Conservation (phyloP, 2,113 vertebrate genomes). For the Cyanoderma ruficeps region DNA sequence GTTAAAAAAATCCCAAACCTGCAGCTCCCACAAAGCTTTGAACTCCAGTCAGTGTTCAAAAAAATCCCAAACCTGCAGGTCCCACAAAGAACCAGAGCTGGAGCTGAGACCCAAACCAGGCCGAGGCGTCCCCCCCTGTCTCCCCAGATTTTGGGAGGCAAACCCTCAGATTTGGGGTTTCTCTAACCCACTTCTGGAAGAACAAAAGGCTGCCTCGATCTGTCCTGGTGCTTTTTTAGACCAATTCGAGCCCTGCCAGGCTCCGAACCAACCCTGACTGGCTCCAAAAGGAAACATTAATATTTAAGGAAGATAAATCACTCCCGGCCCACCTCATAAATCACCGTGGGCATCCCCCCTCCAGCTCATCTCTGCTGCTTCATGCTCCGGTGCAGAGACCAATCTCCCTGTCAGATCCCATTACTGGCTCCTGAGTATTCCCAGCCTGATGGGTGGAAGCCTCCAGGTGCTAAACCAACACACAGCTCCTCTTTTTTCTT, state of each 20-base stretch:
- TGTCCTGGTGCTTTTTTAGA: neutral
- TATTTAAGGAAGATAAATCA: constrained; percentile 53
- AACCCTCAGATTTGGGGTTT: neutral
- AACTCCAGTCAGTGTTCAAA: neutral
- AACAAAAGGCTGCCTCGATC: neutral
- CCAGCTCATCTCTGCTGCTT: neutral
- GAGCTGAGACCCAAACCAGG: neutral
- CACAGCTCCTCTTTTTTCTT: neutral
- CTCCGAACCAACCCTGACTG: neutral
- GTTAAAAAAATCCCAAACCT: too few species aligned
- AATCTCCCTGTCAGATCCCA: neutral
- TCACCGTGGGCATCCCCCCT: neutral
- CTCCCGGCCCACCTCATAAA: neutral
- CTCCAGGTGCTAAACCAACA: neutral
- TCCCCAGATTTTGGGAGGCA: neutral
- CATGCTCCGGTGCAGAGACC: neutral
- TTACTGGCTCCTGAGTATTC: neutral
- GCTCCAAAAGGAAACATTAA: constrained; percentile 1
- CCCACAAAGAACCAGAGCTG: neutral
- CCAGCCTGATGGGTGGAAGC: neutral
- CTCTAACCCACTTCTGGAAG: neutral
- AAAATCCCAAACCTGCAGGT: neutral
- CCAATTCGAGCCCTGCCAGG: neutral
- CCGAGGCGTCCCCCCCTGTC: neutral
- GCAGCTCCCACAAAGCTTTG: too few species aligned